Conservation (phyloP, 1,140 invertebrate species). For the Coptotermes formosanus region DNA sequence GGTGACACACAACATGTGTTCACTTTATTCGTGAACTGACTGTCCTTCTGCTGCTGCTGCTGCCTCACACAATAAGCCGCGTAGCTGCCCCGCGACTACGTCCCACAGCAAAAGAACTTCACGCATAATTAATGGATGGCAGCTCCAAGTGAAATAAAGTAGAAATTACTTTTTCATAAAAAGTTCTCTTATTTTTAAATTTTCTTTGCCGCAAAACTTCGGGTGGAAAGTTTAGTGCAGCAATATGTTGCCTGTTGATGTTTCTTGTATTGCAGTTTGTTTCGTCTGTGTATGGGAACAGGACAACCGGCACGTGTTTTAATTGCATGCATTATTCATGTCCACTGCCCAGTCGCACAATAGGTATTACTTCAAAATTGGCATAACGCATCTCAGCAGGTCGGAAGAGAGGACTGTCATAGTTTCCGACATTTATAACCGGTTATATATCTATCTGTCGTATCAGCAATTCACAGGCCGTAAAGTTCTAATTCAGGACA, state of each 20-base stretch:
- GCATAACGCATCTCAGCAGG: background rate
- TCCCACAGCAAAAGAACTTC: background rate
- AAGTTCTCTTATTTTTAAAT: background rate
- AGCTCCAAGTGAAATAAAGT: background rate
- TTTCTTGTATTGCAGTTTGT: background rate
- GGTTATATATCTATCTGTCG: too few species aligned
- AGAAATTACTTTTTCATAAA: background rate
- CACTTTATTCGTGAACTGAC: too few species aligned
- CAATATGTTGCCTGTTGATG: background rate
- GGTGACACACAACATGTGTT: too few species aligned
- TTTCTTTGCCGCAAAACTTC: background rate
- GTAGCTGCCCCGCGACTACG: background rate
- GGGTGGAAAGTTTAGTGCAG: background rate
- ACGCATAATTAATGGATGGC: background rate
- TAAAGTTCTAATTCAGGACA: too few species aligned
- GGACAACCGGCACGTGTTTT: background rate
- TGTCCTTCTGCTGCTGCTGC: too few species aligned
- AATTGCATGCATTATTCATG: conserved; percentile 19
- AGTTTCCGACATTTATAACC: background rate
- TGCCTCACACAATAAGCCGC: too few species aligned
- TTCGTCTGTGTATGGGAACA: background rate
- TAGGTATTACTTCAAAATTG: background rate
- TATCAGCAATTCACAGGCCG: too few species aligned
- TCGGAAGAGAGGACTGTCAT: background rate
- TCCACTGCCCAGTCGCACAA: background rate